Base-by-base conservation (phyloP, 1,140 invertebrate genomes). In the Drosophila nigrodunni region DNA sequence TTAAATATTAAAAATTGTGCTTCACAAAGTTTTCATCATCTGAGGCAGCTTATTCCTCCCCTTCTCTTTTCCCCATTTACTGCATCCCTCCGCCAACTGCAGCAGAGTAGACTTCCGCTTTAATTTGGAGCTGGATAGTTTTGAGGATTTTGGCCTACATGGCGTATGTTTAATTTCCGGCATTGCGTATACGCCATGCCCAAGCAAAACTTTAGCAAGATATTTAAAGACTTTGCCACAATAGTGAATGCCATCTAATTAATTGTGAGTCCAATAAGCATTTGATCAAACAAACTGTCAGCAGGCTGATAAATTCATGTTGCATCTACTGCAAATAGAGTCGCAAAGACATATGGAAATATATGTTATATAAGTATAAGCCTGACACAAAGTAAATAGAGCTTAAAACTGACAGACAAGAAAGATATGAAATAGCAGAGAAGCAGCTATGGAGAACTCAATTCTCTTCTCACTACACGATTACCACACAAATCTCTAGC, bases 121-220 rank as follows among this genome's bases (percentile, higher is more conserved):
- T 77, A 65, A 76, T 61, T 54, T 70, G 44, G 64, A 43, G 54
- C 39, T 46, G 25, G 25, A 57, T 49, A 58, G 58, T 64, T 43
- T 43, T 43, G 3, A 5, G 61, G 58, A 64, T 74, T 43, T 64
- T 55, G 41, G 74, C 72, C 69, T 74, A 58, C 57, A 77, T 82
- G 69, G 83, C 77, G 83, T 87, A 87, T 87, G 83, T 83, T 88
- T 87, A 87, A 87, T 87, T 87, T 87, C 83, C 82, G 82, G 77
- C 69, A 80, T 83, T 88, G 79, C 70, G 77, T 74, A 88, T 82
- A 88, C 73, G 69, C 21, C 30, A n/a, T 37, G 21, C 37, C 34
- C 46, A 37, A 54, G 6, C 13, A 3, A 7, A 5, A 21, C 25
- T 11, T 13, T 10, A 39, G 10, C 21, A 35, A 44, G 8, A 41